These are phyloP conservation scores for Karalla daura DNA, from an alignment of 2,797 vertebrate species.

Conservation along the genomic window DNA sequence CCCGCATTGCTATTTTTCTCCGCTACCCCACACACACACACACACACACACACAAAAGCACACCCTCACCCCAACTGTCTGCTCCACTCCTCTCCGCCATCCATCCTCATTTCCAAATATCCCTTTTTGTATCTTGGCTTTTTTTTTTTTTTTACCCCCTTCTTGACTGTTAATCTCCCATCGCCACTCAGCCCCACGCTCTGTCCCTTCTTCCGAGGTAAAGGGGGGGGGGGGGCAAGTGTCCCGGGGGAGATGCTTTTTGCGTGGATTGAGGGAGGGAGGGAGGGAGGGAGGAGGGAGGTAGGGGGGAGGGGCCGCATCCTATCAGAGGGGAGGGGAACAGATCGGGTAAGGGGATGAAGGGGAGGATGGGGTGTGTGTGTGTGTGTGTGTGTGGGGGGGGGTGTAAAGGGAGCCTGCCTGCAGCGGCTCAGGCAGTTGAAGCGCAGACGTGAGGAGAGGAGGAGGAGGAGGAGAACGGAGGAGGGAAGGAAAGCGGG, in stretches of 20 bases:
- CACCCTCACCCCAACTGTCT: conserved; percentile 31
- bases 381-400: too few species aligned
- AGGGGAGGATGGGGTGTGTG: conserved; percentile 68
- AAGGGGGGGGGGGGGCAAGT: conserved; percentile 59
- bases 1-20: conserved; percentile 37
- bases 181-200: conserved; percentile 14
- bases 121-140: conserved; percentile 31
- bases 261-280: conserved; percentile 49
- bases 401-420: conserved; percentile 75
- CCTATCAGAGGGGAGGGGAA: conserved; percentile 67
- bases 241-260: conserved; percentile 74
- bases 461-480: conserved; percentile 53
- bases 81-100: conserved; percentile 29
- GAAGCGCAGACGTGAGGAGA: conserved; percentile 73
- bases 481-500: conserved; percentile 39
- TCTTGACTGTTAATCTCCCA: conserved; percentile 44
- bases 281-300: too few species aligned
- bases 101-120: conserved; percentile 58
- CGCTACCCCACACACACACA: conserved; percentile 1
- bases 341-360: conserved; percentile 57
- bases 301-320: conserved; percentile 70
- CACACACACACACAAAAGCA: too few species aligned
- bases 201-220: conserved; percentile 46
- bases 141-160: conserved; percentile 27
- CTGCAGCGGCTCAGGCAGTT: conserved; percentile 76